Base-by-base conservation (phyloP, 2,888 invertebrate genomes). In the Drosophila peninsularis region DNA sequence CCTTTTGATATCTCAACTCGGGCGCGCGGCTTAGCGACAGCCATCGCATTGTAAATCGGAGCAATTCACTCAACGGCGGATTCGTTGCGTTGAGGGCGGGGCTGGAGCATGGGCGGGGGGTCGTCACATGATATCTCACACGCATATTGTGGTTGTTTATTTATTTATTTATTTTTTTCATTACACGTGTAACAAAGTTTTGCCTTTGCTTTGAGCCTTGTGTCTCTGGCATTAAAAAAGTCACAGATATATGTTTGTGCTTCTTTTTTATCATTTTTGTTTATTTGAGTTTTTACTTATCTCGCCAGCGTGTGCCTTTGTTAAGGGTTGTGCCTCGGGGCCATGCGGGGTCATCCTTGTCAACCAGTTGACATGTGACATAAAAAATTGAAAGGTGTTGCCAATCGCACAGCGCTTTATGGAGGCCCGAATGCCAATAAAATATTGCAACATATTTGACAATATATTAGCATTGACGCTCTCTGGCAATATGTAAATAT, bases 91-190 rank as follows among this genome's bases (percentile, higher is more conserved):
- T 39, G 10, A 17, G 17, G 11, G 34, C 21, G 53, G 34, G 13
- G 36, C 32, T 32, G 41, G n/a, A 21, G 7, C 2, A n/a, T 9
- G 24, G 17, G 7, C 2, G n/a, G 13, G 39, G 24, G 47, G 11
- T 37, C 65, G 73, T 86, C 80, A 83, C 66, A 68, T 61, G 78
- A 71, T 83, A 84, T 77, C 62, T 63, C 50, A 57, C 63, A 63
- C 61, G 72, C 49, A 57, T 57, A 57, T 57, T 73, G 73, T 71
- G 75, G 71, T 78, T 73, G 50, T 78, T 68, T 86, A 68, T 86
- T 87, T 86, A 69, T 86, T 86, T 86, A 86, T 86, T 83, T 83
- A 86, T 83, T 88, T 88, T 83, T 83, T 87, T 88, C 89, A 88
- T 88, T 83, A 83, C 87, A 88, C 65, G 84, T 83, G 84, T 83